Evolutionary conservation across 2,888 invertebrate genomes (phyloP), one percentile per base, ranked within the genome.

Genomic region (Acheta domesticus): DNA sequence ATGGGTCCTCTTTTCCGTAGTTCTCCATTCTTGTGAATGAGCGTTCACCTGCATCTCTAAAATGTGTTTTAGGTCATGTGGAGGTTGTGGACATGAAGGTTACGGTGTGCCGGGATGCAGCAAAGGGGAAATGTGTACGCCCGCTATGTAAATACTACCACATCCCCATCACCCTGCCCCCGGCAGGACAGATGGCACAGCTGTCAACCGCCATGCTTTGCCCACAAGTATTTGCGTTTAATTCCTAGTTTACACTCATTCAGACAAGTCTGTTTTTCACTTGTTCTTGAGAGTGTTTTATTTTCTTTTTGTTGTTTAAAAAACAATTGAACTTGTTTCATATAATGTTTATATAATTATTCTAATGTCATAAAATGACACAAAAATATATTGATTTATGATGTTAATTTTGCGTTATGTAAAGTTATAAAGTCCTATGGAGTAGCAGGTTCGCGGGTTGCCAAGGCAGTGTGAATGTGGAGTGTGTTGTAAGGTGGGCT

Each of bases 91-190:
- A 96, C 90, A 94, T 96, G 89, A 94, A 95, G 89, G 96, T 97
- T 90, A 96, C 95, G 89, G 96, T 97, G 88, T 97, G 97, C 89
- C 95, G 96, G 88, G 96, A 97, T 91, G 96, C 96, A 88, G 96
- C 95, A 86, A 96, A 96, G 88, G 96, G 96, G 89, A 92, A 94
- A 89, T 97, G 97, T 89, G 92, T 93, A 88, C 94, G 96, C 89
- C 93, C 95, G 89, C 92, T 94, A 89, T 97, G 97, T 93, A 97
- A 96, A 92, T 97, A 96, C 92, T 97, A 96, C 92, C 96, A 97
- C 92, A 96, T 97, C 92, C 96, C 96, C 86, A 92, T 96, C 88
- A 93, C 92, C 87, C 89, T 95, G 91, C 95, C 95, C 86, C 94
- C 95, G 86, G 95, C 95, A 86, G 91, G 92, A 85, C 89, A 92